A percentile compares a stretch with the other conserved stretches of the same genome.
phyloP scores from a whole-genome alignment of 1,140 invertebrate species.

The Zaprionus taronus region DNA sequence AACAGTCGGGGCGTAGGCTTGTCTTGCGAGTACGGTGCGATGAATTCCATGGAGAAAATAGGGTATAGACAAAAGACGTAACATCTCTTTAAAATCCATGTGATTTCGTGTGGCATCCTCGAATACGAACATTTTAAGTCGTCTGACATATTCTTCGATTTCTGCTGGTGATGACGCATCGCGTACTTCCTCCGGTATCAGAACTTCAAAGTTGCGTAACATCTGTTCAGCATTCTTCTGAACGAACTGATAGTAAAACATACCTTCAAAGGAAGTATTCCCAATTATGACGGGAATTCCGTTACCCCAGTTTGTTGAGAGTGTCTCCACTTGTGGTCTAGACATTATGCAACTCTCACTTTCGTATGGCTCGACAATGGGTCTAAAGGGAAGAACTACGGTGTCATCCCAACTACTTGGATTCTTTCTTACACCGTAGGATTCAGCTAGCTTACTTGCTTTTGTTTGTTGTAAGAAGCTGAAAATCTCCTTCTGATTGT shows the following conservation, averaged over 20 bases:
- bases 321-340: slow-evolving; percentile 59
- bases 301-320: slow-evolving; percentile 75
- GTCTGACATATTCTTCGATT: slow-evolving; percentile 41
- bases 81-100: slow-evolving; percentile 54
- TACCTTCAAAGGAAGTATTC: slow-evolving; percentile 77
- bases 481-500: slow-evolving; percentile 72
- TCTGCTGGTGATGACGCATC: slow-evolving; percentile 22
- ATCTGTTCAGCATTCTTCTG: slow-evolving; percentile 49
- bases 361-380: slow-evolving; percentile 80
- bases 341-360: slow-evolving; percentile 67
- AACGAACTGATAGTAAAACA: slow-evolving; percentile 60
- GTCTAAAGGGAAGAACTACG: slow-evolving; percentile 70
- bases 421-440: neutral
- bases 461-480: slow-evolving; percentile 73
- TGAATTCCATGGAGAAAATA: slow-evolving; percentile 81
- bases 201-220: slow-evolving; percentile 46
- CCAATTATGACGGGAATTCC: slow-evolving; percentile 84
- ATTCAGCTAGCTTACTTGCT: slow-evolving; percentile 29
- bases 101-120: slow-evolving; percentile 47
- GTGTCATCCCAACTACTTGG: slow-evolving; percentile 22
- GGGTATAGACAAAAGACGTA: slow-evolving; percentile 65
- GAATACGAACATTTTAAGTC: slow-evolving; percentile 54
- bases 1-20: slow-evolving; percentile 60
- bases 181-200: slow-evolving; percentile 52
- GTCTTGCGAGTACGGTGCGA: slow-evolving; percentile 59